These are phyloP conservation scores for Himalopsyche anomala DNA, from an alignment of 2,888 invertebrate species.

Conservation along the genomic window DNA sequence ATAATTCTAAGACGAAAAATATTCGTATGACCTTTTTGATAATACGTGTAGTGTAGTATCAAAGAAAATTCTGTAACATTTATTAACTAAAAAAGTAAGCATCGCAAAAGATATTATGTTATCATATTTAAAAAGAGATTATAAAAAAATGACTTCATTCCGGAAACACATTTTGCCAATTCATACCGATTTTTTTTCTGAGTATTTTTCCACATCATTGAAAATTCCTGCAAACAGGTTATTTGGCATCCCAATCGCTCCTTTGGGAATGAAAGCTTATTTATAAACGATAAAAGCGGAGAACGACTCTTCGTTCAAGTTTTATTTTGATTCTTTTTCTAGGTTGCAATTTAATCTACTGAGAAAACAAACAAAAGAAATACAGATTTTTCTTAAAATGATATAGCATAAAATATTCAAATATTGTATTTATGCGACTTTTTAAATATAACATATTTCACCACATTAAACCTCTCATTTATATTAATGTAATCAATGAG, in stretches of 20 bases:
- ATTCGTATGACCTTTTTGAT: too few relatives aligned
- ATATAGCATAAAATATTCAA: not conserved
- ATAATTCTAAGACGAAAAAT: too few relatives aligned
- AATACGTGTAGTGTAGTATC: too few relatives aligned
- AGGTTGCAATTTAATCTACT: not conserved
- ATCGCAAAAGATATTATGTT: too few relatives aligned
- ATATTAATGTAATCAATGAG: too few relatives aligned
- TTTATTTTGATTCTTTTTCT: constrained; percentile 26
- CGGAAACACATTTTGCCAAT: too few relatives aligned
- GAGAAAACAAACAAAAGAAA: too few relatives aligned
- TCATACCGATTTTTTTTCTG: constrained; percentile 43
- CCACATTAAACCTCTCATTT: too few relatives aligned
- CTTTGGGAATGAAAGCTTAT: constrained; percentile 50
- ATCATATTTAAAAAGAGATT: not conserved
- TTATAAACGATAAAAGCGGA: constrained; percentile 16
- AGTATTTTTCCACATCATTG: constrained; percentile 60
- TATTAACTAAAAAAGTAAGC: too few relatives aligned
- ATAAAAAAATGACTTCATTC: not conserved
- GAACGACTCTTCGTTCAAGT: not conserved
- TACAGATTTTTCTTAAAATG: not conserved
- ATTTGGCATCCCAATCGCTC: constrained; percentile 56
- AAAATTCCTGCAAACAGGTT: constrained; percentile 44
- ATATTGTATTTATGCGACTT: not conserved
- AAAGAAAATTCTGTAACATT: too few relatives aligned
- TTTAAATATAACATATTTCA: not conserved